Conservation (phyloP, 2,797 vertebrate species). For the Cetoscarus ocellatus region DNA sequence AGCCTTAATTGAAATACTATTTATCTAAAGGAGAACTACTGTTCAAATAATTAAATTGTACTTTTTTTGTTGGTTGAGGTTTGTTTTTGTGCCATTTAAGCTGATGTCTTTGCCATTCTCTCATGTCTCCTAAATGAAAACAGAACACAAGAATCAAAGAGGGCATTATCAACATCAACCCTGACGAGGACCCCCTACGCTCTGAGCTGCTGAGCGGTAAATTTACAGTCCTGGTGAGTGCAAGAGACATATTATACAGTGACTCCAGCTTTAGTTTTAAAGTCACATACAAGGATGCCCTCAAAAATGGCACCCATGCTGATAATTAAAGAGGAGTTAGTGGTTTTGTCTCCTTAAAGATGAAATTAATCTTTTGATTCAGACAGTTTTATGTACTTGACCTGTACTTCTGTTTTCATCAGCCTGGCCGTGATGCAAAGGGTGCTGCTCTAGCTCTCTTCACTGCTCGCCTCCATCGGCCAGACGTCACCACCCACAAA, state of each 20-base stretch:
- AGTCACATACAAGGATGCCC: background rate
- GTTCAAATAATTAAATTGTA: background rate
- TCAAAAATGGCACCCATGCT: background rate
- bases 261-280: background rate
- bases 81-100: conserved; percentile 1
- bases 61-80: background rate
- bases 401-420: conserved; percentile 11
- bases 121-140: conserved; percentile 10
- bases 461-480: conserved; percentile 87
- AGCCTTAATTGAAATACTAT: background rate
- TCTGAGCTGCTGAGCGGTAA: conserved; percentile 88
- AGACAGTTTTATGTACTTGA: background rate
- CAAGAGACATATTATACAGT: background rate
- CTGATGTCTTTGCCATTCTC: background rate
- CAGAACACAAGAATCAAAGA: conserved; percentile 91
- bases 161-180: conserved; percentile 89
- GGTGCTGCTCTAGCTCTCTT: conserved; percentile 90
- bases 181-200: conserved; percentile 88
- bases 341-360: background rate
- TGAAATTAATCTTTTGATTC: too few relatives aligned
- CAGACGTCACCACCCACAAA: conserved; percentile 87
- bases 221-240: conserved; percentile 89
- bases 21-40: too few relatives aligned
- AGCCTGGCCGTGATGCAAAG: conserved; percentile 89
- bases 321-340: background rate